Evolutionary conservation across 2,888 invertebrate species (phyloP), one percentile per base, ranked within the genome.

Genomic region (Cephus rjabovi): DNA sequence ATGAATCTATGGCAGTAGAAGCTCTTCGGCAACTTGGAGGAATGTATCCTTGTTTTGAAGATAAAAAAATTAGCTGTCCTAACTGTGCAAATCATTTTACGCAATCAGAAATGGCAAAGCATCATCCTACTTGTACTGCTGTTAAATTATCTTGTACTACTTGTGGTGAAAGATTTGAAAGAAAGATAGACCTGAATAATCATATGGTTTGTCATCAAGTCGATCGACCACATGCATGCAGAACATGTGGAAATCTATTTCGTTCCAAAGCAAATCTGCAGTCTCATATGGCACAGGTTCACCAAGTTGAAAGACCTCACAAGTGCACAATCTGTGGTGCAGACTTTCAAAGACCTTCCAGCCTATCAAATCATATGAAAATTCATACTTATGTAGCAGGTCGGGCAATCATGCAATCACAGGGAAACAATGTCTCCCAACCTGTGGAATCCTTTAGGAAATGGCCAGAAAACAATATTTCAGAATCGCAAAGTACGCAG

Each of bases 341-440:
- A 23, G 90, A 92, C 37, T 93, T 93, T 85, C 90, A 92, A 37
- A 87, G 93, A 69, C 92, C 93, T 56, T 92, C 92, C 68, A 93
- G 93, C 83, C 87, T 93, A 12, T 92, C 92, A 1, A 93, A 93
- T 85, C 93, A 93, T 82, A 92, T 93, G 92, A 93, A 93, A 81
- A 92, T 92, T 73, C 93, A 93, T 79, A 90, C 89, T 11, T 93
- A 92, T 79, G 89, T 90, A 9, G 91, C 92, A 1, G 92, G 92
- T 3, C 87, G 93, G 82, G 91, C 92, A 71, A 86, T 92, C 73
- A 78, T 90, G 75, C 88, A 87, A 71, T 78, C 85, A 4, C 82
- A 87, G 77, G 81, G 82, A 40, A 86, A 84, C 75, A 75, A 81
- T 76, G 69, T 79, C 4, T 37, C 83, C 0, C 79, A 80, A 37